Evolutionary conservation across 2,113 vertebrate species (phyloP), one percentile per base, ranked within the genome.

Genomic region (Pseudolaguvia tuberculata): DNA sequence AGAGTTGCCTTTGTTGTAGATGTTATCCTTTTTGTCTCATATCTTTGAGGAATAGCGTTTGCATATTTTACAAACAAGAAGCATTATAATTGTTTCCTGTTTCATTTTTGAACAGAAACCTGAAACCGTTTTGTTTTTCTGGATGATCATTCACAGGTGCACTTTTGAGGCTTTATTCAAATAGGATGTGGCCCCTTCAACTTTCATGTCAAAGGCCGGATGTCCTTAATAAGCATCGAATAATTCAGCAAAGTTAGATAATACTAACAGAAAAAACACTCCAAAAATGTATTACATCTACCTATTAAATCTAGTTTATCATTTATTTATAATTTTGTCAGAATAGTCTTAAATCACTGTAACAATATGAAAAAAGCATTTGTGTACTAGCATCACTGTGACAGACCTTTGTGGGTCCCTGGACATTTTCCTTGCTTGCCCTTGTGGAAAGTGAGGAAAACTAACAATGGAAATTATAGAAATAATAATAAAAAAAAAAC

Each of bases 151-250:
- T 55, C 50, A 51, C 90, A 91, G 85, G 83, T 90, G 90, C 88
- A 86, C 72, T 71, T 85, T 31, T 88, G 87, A 86, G 85, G 88
- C 85, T 83, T 20, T 57, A 89, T 87, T 86, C 85, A 90, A 90
- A 89, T 87, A 1, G 68, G 31, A 6, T 8, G 42, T 2, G 52
- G 17, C 1, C 1, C 10, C 21, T 55, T 80, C 5, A 18, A 17
- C 10, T 70, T 59, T 61, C 47, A 52, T 35, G 15, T 29, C 45
- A 50, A 18, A 47, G 5, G 11, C 58, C 45, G 14, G 10, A 23
- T 62, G n/a, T 70, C 50, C 13, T 35, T 21, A 58, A 53, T 35
- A 50, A 50, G 25, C 25, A 4, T 50, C 21, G 5, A 5, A n/a
- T 15, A 8, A 45, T 7, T 59, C 17, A 29, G 4, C 12, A 29